Evolutionary conservation across 2,888 invertebrate genomes (phyloP), one percentile per base, ranked within the genome.

Genomic region (Hetaerina titia): DNA sequence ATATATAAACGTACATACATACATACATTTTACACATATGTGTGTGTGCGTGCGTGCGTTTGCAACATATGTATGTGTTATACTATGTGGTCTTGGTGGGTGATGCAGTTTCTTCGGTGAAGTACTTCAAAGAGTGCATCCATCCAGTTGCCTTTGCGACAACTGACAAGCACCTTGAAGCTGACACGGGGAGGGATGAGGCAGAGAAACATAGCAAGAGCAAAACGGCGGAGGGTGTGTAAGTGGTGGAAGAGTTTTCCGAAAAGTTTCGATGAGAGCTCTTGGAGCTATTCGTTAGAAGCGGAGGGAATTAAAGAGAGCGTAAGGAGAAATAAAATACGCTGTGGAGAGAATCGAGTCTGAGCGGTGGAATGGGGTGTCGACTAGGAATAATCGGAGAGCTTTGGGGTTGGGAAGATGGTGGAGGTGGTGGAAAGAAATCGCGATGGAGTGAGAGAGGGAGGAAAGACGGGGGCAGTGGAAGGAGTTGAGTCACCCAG

Each of bases 331-430:
- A 81, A 81, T 81, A 81, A 81, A 81, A 31, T 81, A 81, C 69
- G n/a, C n/a, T n/a, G 15, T 81, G 9, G 81, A 13, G 81, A 22
- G 81, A 25, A 81, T 81, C 81, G 31, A 81, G 81, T 7, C 81
- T 57, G 57, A 92, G 69, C 69, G 64, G 69, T 92, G 15, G 92
- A 63, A 89, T 22, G 63, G 63, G 90, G 90, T 90, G 90, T 64
- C 92, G 92, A 92, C 92, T 69, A 56, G 56, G 92, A 92, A 92
- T 92, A 92, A 92, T 92, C 92, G 92, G 56, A 45, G 69, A 69
- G 45, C 45, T 31, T 15, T 63, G 15, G 90, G 63, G 63, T 17
- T 45, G 45, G 45, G 45, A 15, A 60, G 31, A 31, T 9, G 31
- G 15, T 8, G 17, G 63, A 17, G 64, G 11, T 17, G 22, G 45